Conservation (phyloP, 2,888 invertebrate species). For the Chrysolina americana region DNA sequence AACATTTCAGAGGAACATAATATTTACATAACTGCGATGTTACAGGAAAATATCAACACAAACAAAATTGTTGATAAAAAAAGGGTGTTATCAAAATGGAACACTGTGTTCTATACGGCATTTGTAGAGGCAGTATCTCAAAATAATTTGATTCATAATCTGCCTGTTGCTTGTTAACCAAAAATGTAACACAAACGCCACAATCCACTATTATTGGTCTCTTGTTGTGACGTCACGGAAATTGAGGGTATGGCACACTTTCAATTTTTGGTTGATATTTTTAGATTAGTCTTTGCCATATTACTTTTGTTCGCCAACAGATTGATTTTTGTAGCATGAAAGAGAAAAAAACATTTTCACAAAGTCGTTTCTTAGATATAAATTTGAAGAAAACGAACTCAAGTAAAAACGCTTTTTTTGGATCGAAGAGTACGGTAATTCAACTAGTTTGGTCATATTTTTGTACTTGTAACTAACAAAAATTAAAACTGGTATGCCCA, state of each 20-base stretch:
- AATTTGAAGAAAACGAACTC: conserved; percentile 33
- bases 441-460: conserved; percentile 56
- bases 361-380: conserved; percentile 35
- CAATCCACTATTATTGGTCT: conserved; percentile 53
- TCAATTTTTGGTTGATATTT: conserved; percentile 45
- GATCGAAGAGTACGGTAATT: conserved; percentile 44
- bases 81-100: conserved; percentile 56
- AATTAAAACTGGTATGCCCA: conserved; percentile 52
- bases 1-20: conserved; percentile 50
- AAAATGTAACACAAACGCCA: conserved; percentile 48
- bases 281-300: conserved; percentile 48
- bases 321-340: conserved; percentile 37
- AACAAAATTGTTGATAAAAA: conserved; percentile 45
- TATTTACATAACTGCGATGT: conserved; percentile 52
- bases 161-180: conserved; percentile 41
- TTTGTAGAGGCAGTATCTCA: conserved; percentile 61
- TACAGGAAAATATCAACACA: conserved; percentile 41
- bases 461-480: conserved; percentile 60
- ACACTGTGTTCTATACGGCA: conserved; percentile 61
- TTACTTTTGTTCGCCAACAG: conserved; percentile 43
- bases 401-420: conserved; percentile 36
- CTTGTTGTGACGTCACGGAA: conserved; percentile 52
- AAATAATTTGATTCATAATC: conserved; percentile 56
- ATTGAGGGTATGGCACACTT: conserved; percentile 55
- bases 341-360: conserved; percentile 34